Evolutionary conservation across 2,113 vertebrate genomes (phyloP).

Genomic region (Hemibagrus wyckioides): DNA sequence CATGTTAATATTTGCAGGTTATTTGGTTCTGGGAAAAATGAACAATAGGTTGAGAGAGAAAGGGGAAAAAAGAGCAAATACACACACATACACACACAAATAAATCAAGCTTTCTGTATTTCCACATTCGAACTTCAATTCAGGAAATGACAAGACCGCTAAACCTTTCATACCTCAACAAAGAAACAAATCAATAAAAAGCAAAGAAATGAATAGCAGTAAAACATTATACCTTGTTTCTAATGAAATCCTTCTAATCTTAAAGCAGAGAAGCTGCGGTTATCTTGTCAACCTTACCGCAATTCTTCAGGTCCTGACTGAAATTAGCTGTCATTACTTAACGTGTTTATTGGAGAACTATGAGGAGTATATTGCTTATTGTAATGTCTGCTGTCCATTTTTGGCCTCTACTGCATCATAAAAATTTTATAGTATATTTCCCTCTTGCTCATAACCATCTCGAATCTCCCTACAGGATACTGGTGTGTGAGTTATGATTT

Average conservation of each 20-base stretch:
- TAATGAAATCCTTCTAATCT: slow-evolving; percentile 23
- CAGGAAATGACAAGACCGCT: slow-evolving; percentile 4
- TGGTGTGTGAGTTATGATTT: slow-evolving; percentile 24
- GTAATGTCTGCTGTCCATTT: slow-evolving; percentile 10
- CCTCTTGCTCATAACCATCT: slow-evolving; percentile 23
- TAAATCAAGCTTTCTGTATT: neutral
- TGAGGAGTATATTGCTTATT: slow-evolving; percentile 4
- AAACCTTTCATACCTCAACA: neutral
- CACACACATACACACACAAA: neutral
- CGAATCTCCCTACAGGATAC: slow-evolving; percentile 30
- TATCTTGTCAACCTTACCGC: slow-evolving; percentile 28
- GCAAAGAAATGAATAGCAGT: neutral
- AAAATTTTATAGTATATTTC: slow-evolving; percentile 50
- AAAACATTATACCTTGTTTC: slow-evolving; percentile 5
- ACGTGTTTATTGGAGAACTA: slow-evolving; percentile 29
- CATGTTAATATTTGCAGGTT: slow-evolving; percentile 33
- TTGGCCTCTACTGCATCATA: slow-evolving; percentile 24
- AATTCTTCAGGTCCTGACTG: slow-evolving; percentile 8
- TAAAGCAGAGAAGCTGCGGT: neutral
- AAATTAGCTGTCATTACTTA: slow-evolving; percentile 31
- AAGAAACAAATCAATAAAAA: slow-evolving; percentile 12
- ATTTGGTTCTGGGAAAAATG: slow-evolving; percentile 5
- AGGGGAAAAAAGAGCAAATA: neutral
- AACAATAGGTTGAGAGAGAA: slow-evolving; percentile 24
- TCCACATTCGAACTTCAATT: neutral